Evolutionary conservation across 37 sponge, comb jelly and placozoan genomes (phyloP), one percentile per base, ranked within the genome.

Genomic region (Tethya wilhelma): DNA sequence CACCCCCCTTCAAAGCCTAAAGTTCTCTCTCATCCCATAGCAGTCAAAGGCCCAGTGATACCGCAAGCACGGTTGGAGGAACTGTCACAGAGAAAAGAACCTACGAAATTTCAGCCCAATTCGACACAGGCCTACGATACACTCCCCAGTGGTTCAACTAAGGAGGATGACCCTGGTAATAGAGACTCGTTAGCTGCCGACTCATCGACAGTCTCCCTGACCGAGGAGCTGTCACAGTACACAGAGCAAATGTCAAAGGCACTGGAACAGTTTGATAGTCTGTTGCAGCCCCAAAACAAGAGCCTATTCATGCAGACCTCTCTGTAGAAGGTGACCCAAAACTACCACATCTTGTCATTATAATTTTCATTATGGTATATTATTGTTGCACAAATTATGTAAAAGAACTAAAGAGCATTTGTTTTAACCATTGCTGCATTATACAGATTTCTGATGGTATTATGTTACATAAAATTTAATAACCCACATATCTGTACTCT

Each of bases 191-290:
- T 23, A 29, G 32, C 56, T 9, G n/a, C n/a, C 6, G 66, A 64
- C 66, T 19, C 7, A 19, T 20, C 17, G 34, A 9, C 32, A 2
- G 66, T 29, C 7, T n/a, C 26, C 2, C 17, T 64, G 66, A 64
- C 66, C 19, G 45, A 72, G 33, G 73, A 72, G 12, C 32, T 49
- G 53, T 9, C 9, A 9, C 22, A 23, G 4, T 67, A 36, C 34
- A 79, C 69, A n/a, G 69, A 79, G 12, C 34, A 67, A 28, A 79
- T 79, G 79, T 33, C 56, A 1, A 65, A 41, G 31, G 79, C 69
- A 4, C 58, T 79, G 28, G 68, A 65, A 55, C 79, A 79, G 28
- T 79, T 79, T 68, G 79, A 79, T 28, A 66, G 66, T 57, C 28
- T 79, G 19, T 19, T 79, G 26, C 26, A 25, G 34, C 70, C 70